Evolutionary conservation across 64 coral and sea anemone species (phyloP).

Genomic region (Orbicella faveolata): DNA sequence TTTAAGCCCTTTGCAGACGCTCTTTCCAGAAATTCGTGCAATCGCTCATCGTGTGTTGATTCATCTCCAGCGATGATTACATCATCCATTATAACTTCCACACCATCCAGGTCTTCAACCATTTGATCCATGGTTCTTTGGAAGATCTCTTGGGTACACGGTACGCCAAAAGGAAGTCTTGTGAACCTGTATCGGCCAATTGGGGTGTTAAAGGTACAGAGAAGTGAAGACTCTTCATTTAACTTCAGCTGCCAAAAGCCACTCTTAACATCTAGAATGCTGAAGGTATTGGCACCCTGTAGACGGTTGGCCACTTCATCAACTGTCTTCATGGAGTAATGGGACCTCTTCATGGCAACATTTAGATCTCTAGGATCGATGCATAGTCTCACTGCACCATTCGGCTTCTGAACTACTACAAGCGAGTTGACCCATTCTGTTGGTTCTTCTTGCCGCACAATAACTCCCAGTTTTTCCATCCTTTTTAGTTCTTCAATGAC

Average conservation of each 20-base stretch:
- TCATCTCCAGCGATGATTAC: slow-evolving; percentile 40
- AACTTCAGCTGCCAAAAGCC: slow-evolving; percentile 68
- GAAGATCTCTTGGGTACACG: slow-evolving; percentile 60
- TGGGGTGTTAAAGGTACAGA: slow-evolving; percentile 62
- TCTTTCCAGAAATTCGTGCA: slow-evolving; percentile 15
- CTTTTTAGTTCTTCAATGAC: slow-evolving; percentile 10
- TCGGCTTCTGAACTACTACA: slow-evolving; percentile 41
- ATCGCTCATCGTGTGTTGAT: slow-evolving; percentile 44
- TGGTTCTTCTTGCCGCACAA: slow-evolving; percentile 19
- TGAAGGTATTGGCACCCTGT: slow-evolving; percentile 52
- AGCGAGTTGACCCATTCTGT: slow-evolving; percentile 47
- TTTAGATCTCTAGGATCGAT: slow-evolving; percentile 70
- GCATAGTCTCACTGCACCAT: slow-evolving; percentile 54
- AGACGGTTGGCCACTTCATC: slow-evolving; percentile 58
- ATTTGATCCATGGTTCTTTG: slow-evolving; percentile 61
- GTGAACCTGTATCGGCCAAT: slow-evolving; percentile 57
- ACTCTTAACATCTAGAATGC: slow-evolving; percentile 55
- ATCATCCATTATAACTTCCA: slow-evolving; percentile 67
- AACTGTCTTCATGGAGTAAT: slow-evolving; percentile 62
- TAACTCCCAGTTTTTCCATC: slow-evolving; percentile 36
- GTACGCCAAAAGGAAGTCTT: slow-evolving; percentile 66
- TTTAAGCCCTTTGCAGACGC: slow-evolving; percentile 51
- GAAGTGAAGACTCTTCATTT: slow-evolving; percentile 52
- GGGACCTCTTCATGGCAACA: slow-evolving; percentile 53
- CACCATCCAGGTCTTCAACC: slow-evolving; percentile 59